phyloP scores from a whole-genome alignment of 2,797 vertebrate species.

The Hypotaenidia philippensis region DNA sequence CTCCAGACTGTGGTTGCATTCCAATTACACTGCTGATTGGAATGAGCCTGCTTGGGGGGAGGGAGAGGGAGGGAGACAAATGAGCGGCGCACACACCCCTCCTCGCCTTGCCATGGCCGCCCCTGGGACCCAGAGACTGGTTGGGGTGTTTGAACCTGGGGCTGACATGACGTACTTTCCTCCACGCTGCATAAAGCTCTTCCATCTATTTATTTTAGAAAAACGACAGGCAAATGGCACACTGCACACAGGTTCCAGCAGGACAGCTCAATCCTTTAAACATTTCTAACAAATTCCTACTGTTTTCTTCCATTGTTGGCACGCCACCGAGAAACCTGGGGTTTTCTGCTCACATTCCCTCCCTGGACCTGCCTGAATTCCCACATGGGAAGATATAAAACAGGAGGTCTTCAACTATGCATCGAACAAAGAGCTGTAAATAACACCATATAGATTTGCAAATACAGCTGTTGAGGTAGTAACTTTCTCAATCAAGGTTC shows the following conservation, averaged over 20 bases:
- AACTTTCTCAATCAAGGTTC: not conserved
- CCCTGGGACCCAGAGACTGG: conserved; percentile 19
- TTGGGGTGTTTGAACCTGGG: not conserved
- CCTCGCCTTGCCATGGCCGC: not conserved
- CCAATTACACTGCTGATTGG: conserved; percentile 82
- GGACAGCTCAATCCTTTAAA: conserved; percentile 25
- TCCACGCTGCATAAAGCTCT: not conserved
- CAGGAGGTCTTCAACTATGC: conserved; percentile 35
- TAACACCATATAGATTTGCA: not conserved
- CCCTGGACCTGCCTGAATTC: conserved; percentile 25
- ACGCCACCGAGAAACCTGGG: rapidly evolving
- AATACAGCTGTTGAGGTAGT: conserved; percentile 26
- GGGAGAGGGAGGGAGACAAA: conserved; percentile 8
- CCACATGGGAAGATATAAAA: conserved; percentile 35
- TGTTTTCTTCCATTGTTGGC: conserved; percentile 25
- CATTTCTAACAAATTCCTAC: conserved; percentile 48
- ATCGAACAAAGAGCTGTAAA: conserved; percentile 18
- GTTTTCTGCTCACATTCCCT: not conserved
- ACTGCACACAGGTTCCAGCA: conserved; percentile 34
- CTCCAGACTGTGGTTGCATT: conserved; percentile 80
- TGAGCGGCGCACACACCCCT: conserved; percentile 25
- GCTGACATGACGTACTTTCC: not conserved
- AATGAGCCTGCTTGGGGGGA: conserved; percentile 75
- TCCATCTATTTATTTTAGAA: not conserved
- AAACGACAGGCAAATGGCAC: not conserved